Evolutionary conservation across 1,140 invertebrate species (phyloP).

Genomic region (Phenacoccus solenopsis): DNA sequence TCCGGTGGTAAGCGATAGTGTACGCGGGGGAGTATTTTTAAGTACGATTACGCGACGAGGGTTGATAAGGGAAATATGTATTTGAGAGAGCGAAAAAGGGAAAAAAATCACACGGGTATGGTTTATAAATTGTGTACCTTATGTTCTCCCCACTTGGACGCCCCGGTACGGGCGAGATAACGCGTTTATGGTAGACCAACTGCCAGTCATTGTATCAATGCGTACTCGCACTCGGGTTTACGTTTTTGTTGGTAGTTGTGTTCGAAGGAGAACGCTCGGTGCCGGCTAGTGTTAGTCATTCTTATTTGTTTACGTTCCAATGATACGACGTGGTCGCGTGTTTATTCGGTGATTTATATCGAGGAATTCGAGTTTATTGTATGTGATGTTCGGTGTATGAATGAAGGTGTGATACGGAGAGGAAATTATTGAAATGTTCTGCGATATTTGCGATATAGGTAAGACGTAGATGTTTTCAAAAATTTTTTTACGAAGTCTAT

Average conservation of each 20-base stretch:
- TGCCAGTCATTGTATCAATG: not conserved
- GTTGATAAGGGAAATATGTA: too few species aligned
- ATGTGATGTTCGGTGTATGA: too few species aligned
- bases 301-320: not conserved
- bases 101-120: constrained; percentile 1
- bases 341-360: not conserved
- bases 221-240: too few species aligned
- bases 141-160: not conserved
- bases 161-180: not conserved
- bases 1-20: too few species aligned
- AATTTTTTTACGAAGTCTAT: too few species aligned
- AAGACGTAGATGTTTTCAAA: not conserved
- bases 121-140: not conserved
- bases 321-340: too few species aligned
- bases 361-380: too few species aligned
- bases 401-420: too few species aligned
- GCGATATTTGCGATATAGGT: constrained; percentile 14
- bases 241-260: not conserved
- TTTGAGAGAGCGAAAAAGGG: not conserved
- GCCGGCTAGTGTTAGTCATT: not conserved
- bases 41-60: not conserved
- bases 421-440: not conserved
- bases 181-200: not conserved
- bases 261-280: not conserved
- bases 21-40: too few species aligned